Base-by-base conservation (phyloP, 1,140 invertebrate species). In the Sinella curviseta region DNA sequence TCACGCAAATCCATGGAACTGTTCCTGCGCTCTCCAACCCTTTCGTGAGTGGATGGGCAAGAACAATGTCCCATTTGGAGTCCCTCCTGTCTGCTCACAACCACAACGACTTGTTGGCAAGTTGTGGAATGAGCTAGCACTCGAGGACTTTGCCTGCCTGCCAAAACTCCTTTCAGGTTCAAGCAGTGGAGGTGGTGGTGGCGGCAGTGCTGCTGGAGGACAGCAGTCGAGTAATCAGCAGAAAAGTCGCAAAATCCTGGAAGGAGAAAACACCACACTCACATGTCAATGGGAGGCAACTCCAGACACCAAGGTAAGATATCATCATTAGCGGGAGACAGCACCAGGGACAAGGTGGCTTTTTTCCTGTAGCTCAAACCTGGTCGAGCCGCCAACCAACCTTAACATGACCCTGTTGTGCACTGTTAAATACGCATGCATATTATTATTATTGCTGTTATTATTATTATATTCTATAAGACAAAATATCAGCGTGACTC, bases 1-100 rank as follows among this genome's bases (percentile, higher is more conserved):
- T 33, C 90, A 92, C 20, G 89, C 89, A 36, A 95, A 95, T 86
- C 92, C 92, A 0, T 95, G 93, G 94, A 92, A 94, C 85, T 95
- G 94, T 86, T 91, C 92, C 36, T 95, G 94, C 86, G 87, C 88
- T 24, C 85, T 95, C n/a, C 88, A 93, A 80, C 91, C 92, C 0
- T 85, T 94, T 35, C 85, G 92, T 20, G 89, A 92, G 79, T 95
- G 94, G 94, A 93, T 95, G 91, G 85, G 92, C 67, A 88, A 89
- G 74, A 90, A 91, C 84, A 95, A 94, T 85, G 90, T 95, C 60
- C 92, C 93, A 1, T 91, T 90, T 75, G 78, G 76, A 75, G 88
- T 90, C 28, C 91, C 92, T 12, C 92, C 93, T 0, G 87, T 89
- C 0, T 95, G 94, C 85, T 87, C 88, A 24, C 85, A 86, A 12